Percentiles rank a stretch among this genome's conserved stretches.
Conservation (phyloP, 2,797 vertebrate genomes). For the Zenarchopterus dispar region DNA sequence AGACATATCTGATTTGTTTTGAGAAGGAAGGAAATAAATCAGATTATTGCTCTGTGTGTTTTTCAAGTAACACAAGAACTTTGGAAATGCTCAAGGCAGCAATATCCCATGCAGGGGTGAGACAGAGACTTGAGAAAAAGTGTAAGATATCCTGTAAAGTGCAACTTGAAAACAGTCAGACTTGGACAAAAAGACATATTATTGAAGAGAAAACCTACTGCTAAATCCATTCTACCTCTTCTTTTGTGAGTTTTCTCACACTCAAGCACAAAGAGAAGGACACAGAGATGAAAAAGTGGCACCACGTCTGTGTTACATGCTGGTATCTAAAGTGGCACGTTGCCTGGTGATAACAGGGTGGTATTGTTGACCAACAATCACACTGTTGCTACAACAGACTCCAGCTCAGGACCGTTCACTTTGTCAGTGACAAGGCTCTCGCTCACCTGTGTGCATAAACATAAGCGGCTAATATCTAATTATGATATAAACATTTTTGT, state of each 20-base stretch:
- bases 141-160: constrained; percentile 26
- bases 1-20: constrained; percentile 57
- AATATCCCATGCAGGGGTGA: constrained; percentile 37
- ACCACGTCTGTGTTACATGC: background rate
- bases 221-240: background rate
- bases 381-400: too few relatives aligned
- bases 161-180: constrained; percentile 14
- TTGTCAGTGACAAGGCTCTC: too few relatives aligned
- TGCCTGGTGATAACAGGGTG: background rate
- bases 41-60: constrained; percentile 62
- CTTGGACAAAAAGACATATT: too few relatives aligned
- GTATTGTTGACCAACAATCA: background rate
- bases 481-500: too few relatives aligned
- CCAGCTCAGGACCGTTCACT: too few relatives aligned
- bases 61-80: constrained; percentile 57
- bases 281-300: background rate
- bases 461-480: too few relatives aligned
- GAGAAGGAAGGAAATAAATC: constrained; percentile 64
- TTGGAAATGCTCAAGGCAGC: constrained; percentile 32
- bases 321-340: background rate
- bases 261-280: background rate
- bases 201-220: background rate
- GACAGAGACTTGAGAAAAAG: constrained; percentile 31
- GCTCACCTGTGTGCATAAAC: too few relatives aligned
- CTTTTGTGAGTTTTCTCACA: background rate